These are phyloP conservation scores for Chlorodrepanis virens DNA, from an alignment of 2,113 vertebrate species.

Conservation along the genomic window DNA sequence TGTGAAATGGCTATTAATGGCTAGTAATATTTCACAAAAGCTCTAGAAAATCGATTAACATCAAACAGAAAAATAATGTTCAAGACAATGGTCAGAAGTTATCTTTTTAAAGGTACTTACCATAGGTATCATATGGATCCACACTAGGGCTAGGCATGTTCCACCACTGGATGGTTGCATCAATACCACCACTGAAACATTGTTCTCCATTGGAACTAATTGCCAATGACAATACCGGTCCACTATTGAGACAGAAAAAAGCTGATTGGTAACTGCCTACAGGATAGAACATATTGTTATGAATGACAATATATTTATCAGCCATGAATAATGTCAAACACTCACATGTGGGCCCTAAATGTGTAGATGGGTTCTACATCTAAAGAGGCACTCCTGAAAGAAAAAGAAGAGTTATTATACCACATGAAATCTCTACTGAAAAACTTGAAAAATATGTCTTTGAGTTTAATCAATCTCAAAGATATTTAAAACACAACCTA, in stretches of 20 bases:
- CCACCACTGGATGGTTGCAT: constrained; percentile 97
- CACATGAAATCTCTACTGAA: not conserved
- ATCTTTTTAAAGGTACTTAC: constrained; percentile 65
- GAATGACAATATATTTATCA: not conserved
- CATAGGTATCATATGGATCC: constrained; percentile 97
- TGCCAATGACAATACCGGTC: constrained; percentile 91
- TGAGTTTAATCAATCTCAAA: not conserved
- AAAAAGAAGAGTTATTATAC: not conserved
- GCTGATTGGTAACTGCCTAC: not conserved
- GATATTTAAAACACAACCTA: not conserved
- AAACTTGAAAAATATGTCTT: not conserved
- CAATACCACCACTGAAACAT: constrained; percentile 95
- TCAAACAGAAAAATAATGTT: not conserved
- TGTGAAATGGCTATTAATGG: not conserved
- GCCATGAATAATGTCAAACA: constrained; percentile 48
- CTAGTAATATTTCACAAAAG: not conserved
- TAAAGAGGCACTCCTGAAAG: constrained; percentile 96
- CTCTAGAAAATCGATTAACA: not conserved
- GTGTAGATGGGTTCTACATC: constrained; percentile 99
- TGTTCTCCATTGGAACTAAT: constrained; percentile 93
- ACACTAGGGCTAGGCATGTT: constrained; percentile 95
- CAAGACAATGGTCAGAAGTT: not conserved
- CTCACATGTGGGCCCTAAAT: constrained; percentile 96
- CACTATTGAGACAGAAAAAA: constrained; percentile 71
- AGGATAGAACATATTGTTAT: not conserved